Evolutionary conservation across 2,888 invertebrate species (phyloP), one percentile per base, ranked within the genome.

Genomic region (Hypena proboscidalis): DNA sequence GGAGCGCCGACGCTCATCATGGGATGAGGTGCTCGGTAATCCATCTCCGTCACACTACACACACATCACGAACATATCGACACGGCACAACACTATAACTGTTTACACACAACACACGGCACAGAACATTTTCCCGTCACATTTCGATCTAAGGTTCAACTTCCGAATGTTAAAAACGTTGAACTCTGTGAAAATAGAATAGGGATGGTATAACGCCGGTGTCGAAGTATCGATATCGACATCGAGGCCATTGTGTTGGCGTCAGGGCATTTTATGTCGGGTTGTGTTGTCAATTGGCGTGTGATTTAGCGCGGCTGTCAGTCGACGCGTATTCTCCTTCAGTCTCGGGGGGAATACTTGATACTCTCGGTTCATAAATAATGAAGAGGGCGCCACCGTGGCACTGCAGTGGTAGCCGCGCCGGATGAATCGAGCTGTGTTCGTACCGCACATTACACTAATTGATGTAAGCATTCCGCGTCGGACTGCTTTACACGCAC

Each of bases 1-100:
- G 86, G 82, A 62, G 83, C 58, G 55, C 84, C 86, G 74, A 74
- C 79, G 80, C 74, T 83, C 76, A 80, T 74, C 70, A 78, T 69
- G 46, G 90, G 88, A 63, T 82, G 80, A 20, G 90, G 89, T 46
- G 85, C 85, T 26, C 91, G 83, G 68, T 90, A 90, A 67, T 91
- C 91, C 91, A 91, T 90, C 57, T 63, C 60, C 63, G 42, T 29
- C 25, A 45, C 44, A 76, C 75, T 68, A 65, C 59, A 61, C 65
- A 55, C 71, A 73, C 80, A 70, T 63, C 78, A 80, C 77, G 74
- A 58, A 36, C 46, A 50, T 53, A 58, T 51, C 32, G 37, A 46
- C 39, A 46, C 32, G 13, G 45, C 48, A 55, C 62, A 57, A 56
- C 70, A 69, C 72, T 57, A 51, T 48, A 56, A 53, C 41, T 17